Evolutionary conservation across 2,113 vertebrate genomes (phyloP), one percentile per base, ranked within the genome.

Genomic region (Tachysurus fulvidraco): DNA sequence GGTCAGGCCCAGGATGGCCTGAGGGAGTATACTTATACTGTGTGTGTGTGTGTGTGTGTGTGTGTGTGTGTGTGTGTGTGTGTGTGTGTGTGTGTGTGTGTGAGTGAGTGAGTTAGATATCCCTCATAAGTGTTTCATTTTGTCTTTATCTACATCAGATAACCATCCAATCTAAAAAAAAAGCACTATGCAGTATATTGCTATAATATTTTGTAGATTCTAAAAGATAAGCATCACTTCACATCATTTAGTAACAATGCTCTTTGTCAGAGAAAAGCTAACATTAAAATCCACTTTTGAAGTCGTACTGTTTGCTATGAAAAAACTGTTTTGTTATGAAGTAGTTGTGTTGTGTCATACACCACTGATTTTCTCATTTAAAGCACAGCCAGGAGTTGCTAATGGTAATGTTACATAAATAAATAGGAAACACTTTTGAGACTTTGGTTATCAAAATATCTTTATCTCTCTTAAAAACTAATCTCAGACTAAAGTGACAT

Each of bases 241-340:
- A 50, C 46, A 11, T 41, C 30, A 81, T 54, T 77, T 6, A 36
- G 28, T 59, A 55, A 36, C 54, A 59, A 59, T 64, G 44, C 25
- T 52, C 65, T 83, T 77, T 82, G 54, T 85, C 78, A 85, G 67
- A 57, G 64, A 74, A 77, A 50, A 78, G 71, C 79, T 17, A 41
- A 83, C 21, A 23, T 16, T 57, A 36, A 59, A 16, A 36, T 67
- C 5, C 69, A 55, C 36, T 36, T 86, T 78, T 74, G 65, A 69
- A 14, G 82, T 83, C 17, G 60, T 13, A 54, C 52, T 19, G 55
- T 76, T 83, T 65, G 55, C 19, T 85, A 30, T 85, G 54, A 69
- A 79, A 78, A 84, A 54, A 50, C 7, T 54, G 62, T 80, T 67
- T 55, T 85, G 83, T 87, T 87, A 85, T 54, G 62, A 78, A 73